phyloP scores from a whole-genome alignment of 2,888 invertebrate genomes.

The Perdita meconis region DNA sequence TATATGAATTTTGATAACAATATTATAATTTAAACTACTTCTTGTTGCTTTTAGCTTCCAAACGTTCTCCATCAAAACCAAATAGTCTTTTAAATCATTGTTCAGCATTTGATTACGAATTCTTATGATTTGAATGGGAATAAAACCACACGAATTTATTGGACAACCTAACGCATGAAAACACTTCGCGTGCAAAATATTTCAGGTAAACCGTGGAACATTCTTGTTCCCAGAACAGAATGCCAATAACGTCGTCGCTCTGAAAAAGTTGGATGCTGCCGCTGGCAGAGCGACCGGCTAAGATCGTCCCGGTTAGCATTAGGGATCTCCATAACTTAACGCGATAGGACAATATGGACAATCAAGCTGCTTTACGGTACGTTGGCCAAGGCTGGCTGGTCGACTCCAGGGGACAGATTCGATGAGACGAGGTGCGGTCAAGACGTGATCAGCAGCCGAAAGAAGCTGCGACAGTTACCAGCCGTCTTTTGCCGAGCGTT shows the following conservation, averaged over 20 bases:
- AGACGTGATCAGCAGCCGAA: slow-evolving; percentile 81
- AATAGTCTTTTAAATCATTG: too few relatives aligned
- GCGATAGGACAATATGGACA: slow-evolving; percentile 82
- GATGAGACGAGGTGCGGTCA: slow-evolving; percentile 79
- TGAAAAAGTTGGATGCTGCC: slow-evolving; percentile 31
- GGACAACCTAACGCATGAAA: too few relatives aligned
- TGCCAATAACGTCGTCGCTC: slow-evolving; percentile 9
- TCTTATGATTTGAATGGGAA: too few relatives aligned
- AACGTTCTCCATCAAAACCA: too few relatives aligned
- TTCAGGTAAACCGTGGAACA: too few relatives aligned
- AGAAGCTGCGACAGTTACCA: slow-evolving; percentile 82
- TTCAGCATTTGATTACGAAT: too few relatives aligned
- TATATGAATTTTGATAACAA: too few relatives aligned
- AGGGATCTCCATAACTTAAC: slow-evolving; percentile 79
- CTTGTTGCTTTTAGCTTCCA: too few relatives aligned
- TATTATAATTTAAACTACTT: too few relatives aligned
- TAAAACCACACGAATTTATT: too few relatives aligned
- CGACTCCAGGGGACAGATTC: slow-evolving; percentile 66
- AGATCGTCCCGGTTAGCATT: slow-evolving; percentile 64
- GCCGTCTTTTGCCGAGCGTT: slow-evolving; percentile 70
- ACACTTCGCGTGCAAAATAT: too few relatives aligned
- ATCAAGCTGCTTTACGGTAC: slow-evolving; percentile 82
- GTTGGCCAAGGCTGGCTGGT: slow-evolving; percentile 69
- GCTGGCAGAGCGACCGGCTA: slow-evolving; percentile 15
- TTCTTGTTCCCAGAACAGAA: slow-evolving; percentile 8